These are phyloP conservation scores for Aphodius sticticus DNA, from an alignment of 2,888 invertebrate species.

Conservation along the genomic window DNA sequence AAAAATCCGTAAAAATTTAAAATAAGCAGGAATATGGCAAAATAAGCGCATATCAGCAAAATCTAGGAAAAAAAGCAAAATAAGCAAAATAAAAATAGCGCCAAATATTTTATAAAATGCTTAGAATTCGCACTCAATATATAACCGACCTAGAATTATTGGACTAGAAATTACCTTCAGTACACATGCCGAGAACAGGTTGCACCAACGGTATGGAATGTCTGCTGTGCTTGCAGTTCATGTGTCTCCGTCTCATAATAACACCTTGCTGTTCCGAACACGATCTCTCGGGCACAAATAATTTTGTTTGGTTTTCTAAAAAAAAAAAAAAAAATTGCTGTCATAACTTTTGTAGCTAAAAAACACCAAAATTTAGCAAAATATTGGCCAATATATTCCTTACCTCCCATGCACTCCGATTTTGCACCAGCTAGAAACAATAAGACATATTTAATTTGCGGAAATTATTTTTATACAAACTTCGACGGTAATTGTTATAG, in stretches of 20 bases:
- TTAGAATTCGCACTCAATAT: too few relatives aligned
- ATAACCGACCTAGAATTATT: too few relatives aligned
- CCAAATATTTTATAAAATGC: too few relatives aligned
- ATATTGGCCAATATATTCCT: background rate
- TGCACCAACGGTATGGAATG: background rate
- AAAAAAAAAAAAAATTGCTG: background rate
- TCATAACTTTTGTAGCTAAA: too few relatives aligned
- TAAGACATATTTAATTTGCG: background rate
- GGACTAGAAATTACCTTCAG: background rate
- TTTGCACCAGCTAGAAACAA: background rate
- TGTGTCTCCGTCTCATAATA: background rate
- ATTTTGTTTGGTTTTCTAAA: background rate
- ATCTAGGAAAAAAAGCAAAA: too few relatives aligned
- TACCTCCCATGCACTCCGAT: background rate
- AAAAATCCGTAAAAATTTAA: too few relatives aligned
- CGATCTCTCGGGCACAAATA: background rate
- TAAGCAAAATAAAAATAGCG: too few relatives aligned
- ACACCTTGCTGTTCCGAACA: background rate
- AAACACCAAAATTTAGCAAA: too few relatives aligned
- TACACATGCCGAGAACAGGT: background rate
- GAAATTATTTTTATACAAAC: background rate
- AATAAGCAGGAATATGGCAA: too few relatives aligned
- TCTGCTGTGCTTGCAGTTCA: background rate
- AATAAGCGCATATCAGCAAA: too few relatives aligned
- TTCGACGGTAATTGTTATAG: background rate